Evolutionary conservation across 2,888 invertebrate species (phyloP), one percentile per base, ranked within the genome.

Genomic region (Meloe dianella): DNA sequence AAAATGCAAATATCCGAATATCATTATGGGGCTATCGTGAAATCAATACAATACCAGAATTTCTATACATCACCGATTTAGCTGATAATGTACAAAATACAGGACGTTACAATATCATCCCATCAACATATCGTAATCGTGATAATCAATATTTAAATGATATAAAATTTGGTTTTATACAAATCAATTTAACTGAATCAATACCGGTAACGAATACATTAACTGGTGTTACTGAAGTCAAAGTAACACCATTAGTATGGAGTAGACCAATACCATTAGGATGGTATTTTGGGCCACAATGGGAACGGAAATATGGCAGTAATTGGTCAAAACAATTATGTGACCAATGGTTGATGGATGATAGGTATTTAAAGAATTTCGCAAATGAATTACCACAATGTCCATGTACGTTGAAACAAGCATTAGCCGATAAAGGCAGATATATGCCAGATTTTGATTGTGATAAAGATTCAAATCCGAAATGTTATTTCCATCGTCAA

Each of bases 271-370:
- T 97, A 71, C 97, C 97, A 1, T 85, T 97, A 12, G 95, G 88
- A 0, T 97, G 97, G 97, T 97, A 97, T 82, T 96, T 96, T 80
- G 89, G 89, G 0, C 90, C 92, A 0, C 96, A 96, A 82, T 97
- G 97, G 97, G 91, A 93, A 80, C 85, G 90, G 20, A 82, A 89
- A 59, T 90, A 92, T 75, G 98, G 98, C 0, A 80, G 83, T 6
- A 88, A 90, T 65, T 98, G 98, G 98, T 88, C 95, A 0, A 88
- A 90, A 66, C 85, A 88, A 5, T 87, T 95, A 78, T 98, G 98
- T 83, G 92, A 95, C 82, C 90, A 91, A 75, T 98, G 98, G 98
- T 90, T 96, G 54, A 89, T 91, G 82, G 90, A 91, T 59, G 96
- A 97, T 82, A 87, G 95, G 76, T 90, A 89, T 75, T 82, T 89